A percentile compares a stretch with the other conserved stretches of the same genome.
Conservation (phyloP, 2,797 vertebrate genomes). For the Setipinna tenuifilis region DNA sequence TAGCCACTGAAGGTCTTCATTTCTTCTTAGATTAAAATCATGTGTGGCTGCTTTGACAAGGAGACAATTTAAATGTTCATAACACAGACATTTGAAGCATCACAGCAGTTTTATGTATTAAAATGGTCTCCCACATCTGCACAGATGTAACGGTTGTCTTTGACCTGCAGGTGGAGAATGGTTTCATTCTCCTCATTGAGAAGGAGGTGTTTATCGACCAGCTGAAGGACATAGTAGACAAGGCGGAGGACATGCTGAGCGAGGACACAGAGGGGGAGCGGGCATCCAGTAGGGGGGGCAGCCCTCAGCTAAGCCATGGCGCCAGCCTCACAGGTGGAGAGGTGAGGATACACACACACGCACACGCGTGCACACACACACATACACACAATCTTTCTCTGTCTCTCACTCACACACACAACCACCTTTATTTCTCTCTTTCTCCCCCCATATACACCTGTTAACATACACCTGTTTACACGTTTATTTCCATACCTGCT, state of each 20-base stretch:
- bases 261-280: slow-evolving; percentile 90
- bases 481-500: neutral
- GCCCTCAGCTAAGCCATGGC: slow-evolving; percentile 78
- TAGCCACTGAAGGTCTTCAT: neutral
- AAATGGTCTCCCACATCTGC: neutral
- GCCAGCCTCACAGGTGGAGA: slow-evolving; percentile 64
- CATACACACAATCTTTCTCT: neutral
- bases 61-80: no score
- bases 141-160: neutral
- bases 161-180: slow-evolving; percentile 88
- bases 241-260: slow-evolving; percentile 96
- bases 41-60: no score
- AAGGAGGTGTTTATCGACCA: slow-evolving; percentile 98
- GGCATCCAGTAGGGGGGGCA: slow-evolving; percentile 79
- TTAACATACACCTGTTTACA: slow-evolving; percentile 10
- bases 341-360: slow-evolving; percentile 56
- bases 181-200: slow-evolving; percentile 91
- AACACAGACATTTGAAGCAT: neutral
- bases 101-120: no score
- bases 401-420: neutral
- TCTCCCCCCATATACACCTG: neutral
- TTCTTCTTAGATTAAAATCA: no score
- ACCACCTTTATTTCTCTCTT: no score
- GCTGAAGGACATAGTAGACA: slow-evolving; percentile 97
- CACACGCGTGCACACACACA: neutral